A percentile compares a stretch with the other conserved stretches of the same genome.
phyloP scores from a whole-genome alignment of 2,888 invertebrate genomes.

The Brachylomia viminalis region DNA sequence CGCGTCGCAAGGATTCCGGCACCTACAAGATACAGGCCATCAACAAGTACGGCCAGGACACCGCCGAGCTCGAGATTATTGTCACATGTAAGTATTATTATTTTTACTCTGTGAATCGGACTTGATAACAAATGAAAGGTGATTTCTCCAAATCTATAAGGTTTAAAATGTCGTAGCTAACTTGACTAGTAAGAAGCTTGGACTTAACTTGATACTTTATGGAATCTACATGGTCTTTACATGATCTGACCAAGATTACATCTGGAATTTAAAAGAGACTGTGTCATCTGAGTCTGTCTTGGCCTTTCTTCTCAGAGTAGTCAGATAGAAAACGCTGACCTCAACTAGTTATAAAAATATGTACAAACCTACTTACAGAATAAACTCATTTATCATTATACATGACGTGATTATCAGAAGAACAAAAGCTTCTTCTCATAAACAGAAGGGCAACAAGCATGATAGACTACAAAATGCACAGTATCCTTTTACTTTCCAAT shows the following conservation, averaged over 20 bases:
- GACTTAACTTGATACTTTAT: background rate
- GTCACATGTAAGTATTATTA: conserved; percentile 93
- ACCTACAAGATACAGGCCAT: conserved; percentile 96
- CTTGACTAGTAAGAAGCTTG: background rate
- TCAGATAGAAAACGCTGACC: too few relatives aligned
- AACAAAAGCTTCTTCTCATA: background rate
- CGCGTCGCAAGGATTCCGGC: conserved; percentile 96
- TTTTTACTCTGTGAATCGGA: background rate
- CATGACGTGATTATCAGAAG: background rate
- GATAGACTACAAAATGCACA: background rate
- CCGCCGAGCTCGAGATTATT: conserved; percentile 97
- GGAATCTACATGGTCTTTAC: background rate
- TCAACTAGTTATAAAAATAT: too few relatives aligned
- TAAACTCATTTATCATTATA: too few relatives aligned
- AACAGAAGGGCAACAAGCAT: background rate
- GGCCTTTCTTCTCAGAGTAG: too few relatives aligned
- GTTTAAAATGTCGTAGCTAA: background rate
- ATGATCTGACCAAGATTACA: too few relatives aligned
- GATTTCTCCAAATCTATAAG: too few relatives aligned
- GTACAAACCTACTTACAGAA: too few relatives aligned
- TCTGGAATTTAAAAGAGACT: too few relatives aligned
- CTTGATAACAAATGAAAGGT: background rate
- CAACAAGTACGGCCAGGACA: conserved; percentile 97
- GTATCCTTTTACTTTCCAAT: background rate
- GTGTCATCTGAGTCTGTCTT: too few relatives aligned